These are phyloP conservation scores for Calameuta pallipes DNA, from an alignment of 2,888 invertebrate genomes.

Conservation along the genomic window DNA sequence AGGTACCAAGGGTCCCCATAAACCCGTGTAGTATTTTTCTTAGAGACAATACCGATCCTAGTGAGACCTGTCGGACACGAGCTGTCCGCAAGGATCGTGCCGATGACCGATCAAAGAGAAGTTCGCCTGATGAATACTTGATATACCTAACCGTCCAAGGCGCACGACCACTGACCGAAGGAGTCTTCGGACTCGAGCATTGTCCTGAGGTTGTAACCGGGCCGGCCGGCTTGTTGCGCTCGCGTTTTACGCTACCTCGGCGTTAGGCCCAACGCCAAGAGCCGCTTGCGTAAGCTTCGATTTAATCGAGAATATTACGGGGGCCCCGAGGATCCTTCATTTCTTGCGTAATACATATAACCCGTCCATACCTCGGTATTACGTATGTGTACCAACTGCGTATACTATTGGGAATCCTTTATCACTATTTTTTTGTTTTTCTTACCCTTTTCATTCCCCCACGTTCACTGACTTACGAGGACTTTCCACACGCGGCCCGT, in stretches of 20 bases:
- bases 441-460: not conserved
- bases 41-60: not conserved
- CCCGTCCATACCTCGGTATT: too few relatives aligned
- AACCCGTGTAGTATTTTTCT: not conserved
- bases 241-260: not conserved
- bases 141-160: constrained; percentile 61
- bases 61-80: not conserved
- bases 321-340: not conserved
- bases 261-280: not conserved
- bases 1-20: too few relatives aligned
- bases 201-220: constrained; percentile 37
- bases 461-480: not conserved
- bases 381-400: not conserved
- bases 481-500: not conserved
- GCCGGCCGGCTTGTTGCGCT: not conserved
- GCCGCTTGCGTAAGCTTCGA: not conserved
- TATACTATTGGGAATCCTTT: not conserved
- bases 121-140: constrained; percentile 60
- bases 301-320: not conserved
- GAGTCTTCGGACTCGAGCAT: constrained; percentile 43
- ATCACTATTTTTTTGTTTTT: not conserved
- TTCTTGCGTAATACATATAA: not conserved
- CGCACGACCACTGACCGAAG: constrained; percentile 58
- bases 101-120: constrained; percentile 63
- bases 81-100: constrained; percentile 53